Evolutionary conservation across 2,113 vertebrate genomes (phyloP).

Genomic region (Rhinolophus sinicus): DNA sequence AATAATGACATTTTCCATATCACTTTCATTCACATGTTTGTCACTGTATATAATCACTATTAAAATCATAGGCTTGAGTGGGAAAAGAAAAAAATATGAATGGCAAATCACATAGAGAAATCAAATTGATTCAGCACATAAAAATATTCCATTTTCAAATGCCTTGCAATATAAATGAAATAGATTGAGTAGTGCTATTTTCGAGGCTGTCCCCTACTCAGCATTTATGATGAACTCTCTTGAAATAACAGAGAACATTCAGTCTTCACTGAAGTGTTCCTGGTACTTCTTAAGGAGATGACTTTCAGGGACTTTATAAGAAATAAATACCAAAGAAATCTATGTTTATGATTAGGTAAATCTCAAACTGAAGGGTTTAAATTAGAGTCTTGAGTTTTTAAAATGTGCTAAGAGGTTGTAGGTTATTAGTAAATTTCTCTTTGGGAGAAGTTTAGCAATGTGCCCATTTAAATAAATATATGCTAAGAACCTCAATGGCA

Average conservation of each 20-base stretch:
- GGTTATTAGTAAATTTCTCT: constrained; percentile 46
- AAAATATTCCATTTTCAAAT: constrained; percentile 74
- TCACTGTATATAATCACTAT: constrained; percentile 59
- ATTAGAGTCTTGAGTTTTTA: constrained; percentile 48
- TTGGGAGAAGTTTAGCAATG: background rate
- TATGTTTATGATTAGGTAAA: constrained; percentile 45
- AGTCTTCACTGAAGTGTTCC: constrained; percentile 49
- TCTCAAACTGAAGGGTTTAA: constrained; percentile 47
- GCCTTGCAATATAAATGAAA: constrained; percentile 61
- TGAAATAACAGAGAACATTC: constrained; percentile 61
- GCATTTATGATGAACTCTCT: constrained; percentile 65
- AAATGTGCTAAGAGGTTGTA: background rate
- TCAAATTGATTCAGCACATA: constrained; percentile 69
- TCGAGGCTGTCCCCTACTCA: constrained; percentile 35
- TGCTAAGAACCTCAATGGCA: background rate
- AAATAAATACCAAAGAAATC: constrained; percentile 33
- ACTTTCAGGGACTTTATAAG: constrained; percentile 39
- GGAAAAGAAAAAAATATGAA: constrained; percentile 68
- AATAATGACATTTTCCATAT: constrained; percentile 55
- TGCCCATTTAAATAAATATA: constrained; percentile 6
- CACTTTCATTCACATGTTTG: constrained; percentile 59
- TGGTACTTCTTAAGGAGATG: constrained; percentile 36
- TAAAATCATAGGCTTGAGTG: constrained; percentile 64
- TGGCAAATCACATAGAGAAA: constrained; percentile 69
- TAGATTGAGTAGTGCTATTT: constrained; percentile 71